phyloP scores from a whole-genome alignment of 2,797 vertebrate genomes.

The Prunella strophiata region DNA sequence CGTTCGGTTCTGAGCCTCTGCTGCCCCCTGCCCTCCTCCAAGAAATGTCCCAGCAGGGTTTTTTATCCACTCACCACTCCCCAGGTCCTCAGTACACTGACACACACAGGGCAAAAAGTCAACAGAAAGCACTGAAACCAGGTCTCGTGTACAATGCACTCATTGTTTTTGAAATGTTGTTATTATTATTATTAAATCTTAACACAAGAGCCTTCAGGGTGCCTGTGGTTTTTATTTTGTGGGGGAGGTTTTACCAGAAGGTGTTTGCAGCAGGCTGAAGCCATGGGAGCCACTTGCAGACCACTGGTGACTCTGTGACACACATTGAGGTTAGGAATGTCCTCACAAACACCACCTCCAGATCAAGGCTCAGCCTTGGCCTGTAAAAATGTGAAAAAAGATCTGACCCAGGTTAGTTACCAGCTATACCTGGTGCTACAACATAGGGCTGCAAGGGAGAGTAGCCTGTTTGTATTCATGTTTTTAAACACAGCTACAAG shows the following conservation, averaged over 20 bases:
- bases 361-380: fast-evolving
- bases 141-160: constrained; percentile 56
- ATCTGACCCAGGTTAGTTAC: background rate
- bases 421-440: background rate
- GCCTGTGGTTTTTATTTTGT: background rate
- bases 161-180: constrained; percentile 61
- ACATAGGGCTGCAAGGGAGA: background rate
- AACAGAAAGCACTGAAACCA: constrained; percentile 61
- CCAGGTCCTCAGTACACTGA: constrained; percentile 46
- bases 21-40: background rate
- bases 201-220: constrained; percentile 27
- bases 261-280: background rate
- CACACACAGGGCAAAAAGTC: constrained; percentile 54
- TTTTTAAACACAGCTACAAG: background rate
- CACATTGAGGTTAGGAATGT: background rate
- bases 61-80: constrained; percentile 62
- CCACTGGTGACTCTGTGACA: background rate
- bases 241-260: background rate
- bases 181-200: constrained; percentile 54
- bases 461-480: background rate
- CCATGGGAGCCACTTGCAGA: background rate
- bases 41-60: constrained; percentile 48
- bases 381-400: background rate
- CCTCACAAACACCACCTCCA: background rate
- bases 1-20: constrained; percentile 89